Conservation (phyloP, 2,113 vertebrate species). For the Tonatia bakeri region DNA sequence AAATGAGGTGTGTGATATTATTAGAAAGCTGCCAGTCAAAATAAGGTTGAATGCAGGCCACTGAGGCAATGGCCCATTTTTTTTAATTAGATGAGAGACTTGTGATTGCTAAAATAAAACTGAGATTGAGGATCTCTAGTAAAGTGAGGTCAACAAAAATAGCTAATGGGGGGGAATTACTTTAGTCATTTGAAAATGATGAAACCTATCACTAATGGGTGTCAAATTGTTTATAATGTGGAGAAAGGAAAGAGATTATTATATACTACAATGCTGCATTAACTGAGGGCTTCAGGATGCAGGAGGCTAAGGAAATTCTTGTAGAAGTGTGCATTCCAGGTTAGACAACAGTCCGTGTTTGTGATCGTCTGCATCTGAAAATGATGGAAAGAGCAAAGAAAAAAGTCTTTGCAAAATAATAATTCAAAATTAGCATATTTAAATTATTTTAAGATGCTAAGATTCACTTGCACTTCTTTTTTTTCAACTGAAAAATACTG, state of each 20-base stretch:
- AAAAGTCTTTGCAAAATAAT: background rate
- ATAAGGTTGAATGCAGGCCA: slow-evolving; percentile 65
- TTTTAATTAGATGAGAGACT: slow-evolving; percentile 75
- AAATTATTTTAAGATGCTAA: background rate
- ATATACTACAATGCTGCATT: background rate
- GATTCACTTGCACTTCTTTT: background rate
- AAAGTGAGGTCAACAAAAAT: slow-evolving; percentile 68
- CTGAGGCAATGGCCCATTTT: slow-evolving; percentile 68
- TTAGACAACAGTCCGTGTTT: background rate
- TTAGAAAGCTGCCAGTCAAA: slow-evolving; percentile 67
- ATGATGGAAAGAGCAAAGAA: background rate
- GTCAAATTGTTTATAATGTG: background rate
- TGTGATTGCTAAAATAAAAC: slow-evolving; percentile 75
- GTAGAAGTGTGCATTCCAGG: background rate
- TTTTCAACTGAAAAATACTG: background rate
- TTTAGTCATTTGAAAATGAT: slow-evolving; percentile 30
- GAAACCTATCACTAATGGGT: background rate
- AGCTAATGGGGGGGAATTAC: slow-evolving; percentile 42
- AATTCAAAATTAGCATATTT: background rate
- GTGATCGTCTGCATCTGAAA: background rate
- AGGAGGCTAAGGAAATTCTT: background rate
- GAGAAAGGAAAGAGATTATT: background rate
- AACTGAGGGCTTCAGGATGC: background rate
- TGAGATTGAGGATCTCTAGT: slow-evolving; percentile 44
- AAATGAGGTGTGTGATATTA: background rate